Conservation (phyloP, 2,113 vertebrate species). For the Boulengeromyrus knoepffleri region DNA sequence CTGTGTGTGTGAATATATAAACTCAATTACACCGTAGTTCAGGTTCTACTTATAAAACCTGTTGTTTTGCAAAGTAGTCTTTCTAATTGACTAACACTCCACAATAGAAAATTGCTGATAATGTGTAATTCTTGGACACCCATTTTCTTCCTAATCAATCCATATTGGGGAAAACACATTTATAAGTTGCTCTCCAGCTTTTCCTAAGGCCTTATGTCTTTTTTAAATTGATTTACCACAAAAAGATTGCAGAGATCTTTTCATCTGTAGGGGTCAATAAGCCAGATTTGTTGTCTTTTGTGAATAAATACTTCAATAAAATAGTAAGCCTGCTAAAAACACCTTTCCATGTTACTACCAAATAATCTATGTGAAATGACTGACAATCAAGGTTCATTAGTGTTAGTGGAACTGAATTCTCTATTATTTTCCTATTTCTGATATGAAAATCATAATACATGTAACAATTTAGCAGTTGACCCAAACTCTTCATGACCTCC, state of each 20-base stretch:
- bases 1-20: not conserved
- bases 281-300: not conserved
- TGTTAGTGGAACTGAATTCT: not conserved
- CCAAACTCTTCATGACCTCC: not conserved
- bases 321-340: not conserved
- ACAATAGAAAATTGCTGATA: not conserved
- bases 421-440: not conserved
- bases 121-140: not conserved
- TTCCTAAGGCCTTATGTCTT: not conserved
- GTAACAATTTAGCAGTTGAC: not conserved
- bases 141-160: not conserved
- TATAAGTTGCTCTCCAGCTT: not conserved
- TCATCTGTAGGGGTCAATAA: not conserved
- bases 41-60: not conserved
- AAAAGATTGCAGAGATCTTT: not conserved
- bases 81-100: not conserved
- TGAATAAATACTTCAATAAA: not conserved
- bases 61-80: not conserved
- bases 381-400: not conserved
- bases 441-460: not conserved
- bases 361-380: not conserved
- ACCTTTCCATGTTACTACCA: not conserved
- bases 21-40: not conserved
- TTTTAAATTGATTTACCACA: not conserved
- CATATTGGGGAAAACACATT: not conserved